A percentile compares a stretch with the other conserved stretches of the same genome.
Conservation (phyloP, 2,797 vertebrate genomes). For the Coranthus polyacanthus region DNA sequence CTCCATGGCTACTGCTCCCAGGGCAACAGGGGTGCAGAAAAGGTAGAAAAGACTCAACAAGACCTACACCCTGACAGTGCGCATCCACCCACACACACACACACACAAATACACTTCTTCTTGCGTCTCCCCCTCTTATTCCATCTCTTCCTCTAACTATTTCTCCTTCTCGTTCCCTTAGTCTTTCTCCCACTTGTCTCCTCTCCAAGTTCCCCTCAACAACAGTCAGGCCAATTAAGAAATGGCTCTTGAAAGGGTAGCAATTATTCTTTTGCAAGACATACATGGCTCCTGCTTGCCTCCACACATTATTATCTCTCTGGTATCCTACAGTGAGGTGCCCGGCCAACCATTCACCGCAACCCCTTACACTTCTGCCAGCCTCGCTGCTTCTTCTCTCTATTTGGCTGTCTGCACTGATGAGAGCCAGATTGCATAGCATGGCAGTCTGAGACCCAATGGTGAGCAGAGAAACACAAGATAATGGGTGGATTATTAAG, state of each 20-base stretch:
- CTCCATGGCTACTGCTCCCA: slow-evolving; percentile 81
- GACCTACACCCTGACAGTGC: slow-evolving; percentile 43
- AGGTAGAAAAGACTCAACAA: slow-evolving; percentile 54
- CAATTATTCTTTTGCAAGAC: slow-evolving; percentile 88
- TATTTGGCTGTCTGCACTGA: slow-evolving; percentile 75
- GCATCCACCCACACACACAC: slow-evolving; percentile 13
- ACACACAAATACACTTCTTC: background rate
- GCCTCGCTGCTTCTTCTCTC: slow-evolving; percentile 74
- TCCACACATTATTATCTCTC: slow-evolving; percentile 86
- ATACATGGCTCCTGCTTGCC: slow-evolving; percentile 82
- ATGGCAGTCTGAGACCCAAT: slow-evolving; percentile 59
- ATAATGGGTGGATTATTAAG: slow-evolving; percentile 82
- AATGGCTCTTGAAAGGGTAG: slow-evolving; percentile 85
- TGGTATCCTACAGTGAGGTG: slow-evolving; percentile 82
- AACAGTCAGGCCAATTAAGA: slow-evolving; percentile 88
- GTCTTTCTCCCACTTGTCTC: slow-evolving; percentile 66
- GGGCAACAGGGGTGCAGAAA: slow-evolving; percentile 73
- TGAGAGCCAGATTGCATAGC: slow-evolving; percentile 75
- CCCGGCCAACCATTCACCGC: slow-evolving; percentile 81
- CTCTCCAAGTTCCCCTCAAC: slow-evolving; percentile 79
- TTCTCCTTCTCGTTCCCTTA: slow-evolving; percentile 46
- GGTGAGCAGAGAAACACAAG: slow-evolving; percentile 73
- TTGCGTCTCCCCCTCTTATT: slow-evolving; percentile 4
- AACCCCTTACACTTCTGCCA: slow-evolving; percentile 76
- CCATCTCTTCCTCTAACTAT: slow-evolving; percentile 42